phyloP scores from a whole-genome alignment of 2,888 invertebrate species.

The Coleophora flavipennella region DNA sequence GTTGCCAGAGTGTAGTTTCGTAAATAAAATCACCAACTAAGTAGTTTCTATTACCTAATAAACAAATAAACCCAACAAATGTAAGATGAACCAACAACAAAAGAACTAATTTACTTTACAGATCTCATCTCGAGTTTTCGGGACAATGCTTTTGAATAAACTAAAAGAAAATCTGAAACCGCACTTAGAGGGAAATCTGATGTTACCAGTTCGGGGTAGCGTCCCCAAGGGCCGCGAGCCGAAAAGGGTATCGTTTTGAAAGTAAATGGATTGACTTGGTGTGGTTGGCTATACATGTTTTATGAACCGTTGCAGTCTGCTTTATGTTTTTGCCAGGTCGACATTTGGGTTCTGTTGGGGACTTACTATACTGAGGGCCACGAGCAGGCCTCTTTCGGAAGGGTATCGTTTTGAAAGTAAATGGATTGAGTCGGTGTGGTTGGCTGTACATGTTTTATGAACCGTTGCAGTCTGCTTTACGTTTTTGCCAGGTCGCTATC shows the following conservation, averaged over 20 bases:
- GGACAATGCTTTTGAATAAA: conserved; percentile 15
- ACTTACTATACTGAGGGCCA: no score
- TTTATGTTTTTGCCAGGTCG: background rate
- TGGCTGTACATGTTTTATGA: no score
- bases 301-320: background rate
- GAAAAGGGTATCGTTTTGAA: conserved; percentile 20
- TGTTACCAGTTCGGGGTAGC: conserved; percentile 14
- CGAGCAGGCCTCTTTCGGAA: no score
- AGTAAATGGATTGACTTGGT: conserved; percentile 25
- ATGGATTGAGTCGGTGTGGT: no score
- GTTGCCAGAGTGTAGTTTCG: no score
- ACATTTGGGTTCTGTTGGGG: background rate
- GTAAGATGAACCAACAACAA: no score
- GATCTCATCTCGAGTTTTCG: conserved; percentile 1
- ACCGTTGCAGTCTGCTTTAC: no score
- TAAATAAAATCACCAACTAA: no score
- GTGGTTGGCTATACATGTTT: conserved; percentile 17
- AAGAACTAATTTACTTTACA: conserved; percentile 8
- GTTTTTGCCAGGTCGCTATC: no score
- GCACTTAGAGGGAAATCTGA: conserved; percentile 22
- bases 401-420: no score
- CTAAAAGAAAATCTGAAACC: conserved; percentile 18
- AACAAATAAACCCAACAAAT: no score
- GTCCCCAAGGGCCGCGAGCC: conserved; percentile 17
- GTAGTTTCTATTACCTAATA: background rate